These are phyloP conservation scores for Cerastis leucographa DNA, from an alignment of 2,888 invertebrate genomes.

Conservation along the genomic window DNA sequence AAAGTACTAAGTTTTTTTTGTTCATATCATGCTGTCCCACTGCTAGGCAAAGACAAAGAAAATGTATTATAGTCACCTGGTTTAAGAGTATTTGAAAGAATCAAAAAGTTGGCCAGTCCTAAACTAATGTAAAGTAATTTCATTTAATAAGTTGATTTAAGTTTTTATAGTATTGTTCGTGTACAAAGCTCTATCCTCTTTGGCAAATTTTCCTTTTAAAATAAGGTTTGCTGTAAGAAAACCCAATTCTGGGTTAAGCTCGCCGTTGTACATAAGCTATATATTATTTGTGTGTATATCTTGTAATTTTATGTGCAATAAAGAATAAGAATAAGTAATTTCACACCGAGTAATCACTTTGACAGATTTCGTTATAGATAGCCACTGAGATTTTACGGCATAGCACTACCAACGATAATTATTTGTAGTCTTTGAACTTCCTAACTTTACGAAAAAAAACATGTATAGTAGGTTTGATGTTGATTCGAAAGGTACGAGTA, in stretches of 20 bases:
- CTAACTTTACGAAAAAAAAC: background rate
- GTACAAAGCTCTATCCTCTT: too few relatives aligned
- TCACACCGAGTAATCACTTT: constrained; percentile 44
- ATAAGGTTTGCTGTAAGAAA: too few relatives aligned
- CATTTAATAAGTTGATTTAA: too few relatives aligned
- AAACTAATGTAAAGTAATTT: constrained; percentile 42
- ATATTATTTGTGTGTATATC: too few relatives aligned
- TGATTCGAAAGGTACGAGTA: too few relatives aligned
- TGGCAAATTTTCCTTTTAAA: too few relatives aligned
- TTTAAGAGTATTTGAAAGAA: background rate
- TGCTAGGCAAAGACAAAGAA: background rate
- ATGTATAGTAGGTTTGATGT: too few relatives aligned
- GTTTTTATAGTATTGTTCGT: too few relatives aligned
- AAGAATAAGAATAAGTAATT: too few relatives aligned
- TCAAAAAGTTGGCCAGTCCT: constrained; percentile 21
- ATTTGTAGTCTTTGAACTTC: background rate
- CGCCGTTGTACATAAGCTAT: too few relatives aligned
- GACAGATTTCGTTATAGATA: constrained; percentile 47
- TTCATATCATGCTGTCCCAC: background rate
- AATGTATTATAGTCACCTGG: background rate
- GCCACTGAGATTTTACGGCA: background rate
- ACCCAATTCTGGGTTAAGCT: too few relatives aligned
- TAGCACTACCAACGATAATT: background rate
- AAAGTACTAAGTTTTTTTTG: background rate
- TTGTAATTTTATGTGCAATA: too few relatives aligned